Conservation (phyloP, 1,140 invertebrate species). For the Caenorhabditis brenneri region DNA sequence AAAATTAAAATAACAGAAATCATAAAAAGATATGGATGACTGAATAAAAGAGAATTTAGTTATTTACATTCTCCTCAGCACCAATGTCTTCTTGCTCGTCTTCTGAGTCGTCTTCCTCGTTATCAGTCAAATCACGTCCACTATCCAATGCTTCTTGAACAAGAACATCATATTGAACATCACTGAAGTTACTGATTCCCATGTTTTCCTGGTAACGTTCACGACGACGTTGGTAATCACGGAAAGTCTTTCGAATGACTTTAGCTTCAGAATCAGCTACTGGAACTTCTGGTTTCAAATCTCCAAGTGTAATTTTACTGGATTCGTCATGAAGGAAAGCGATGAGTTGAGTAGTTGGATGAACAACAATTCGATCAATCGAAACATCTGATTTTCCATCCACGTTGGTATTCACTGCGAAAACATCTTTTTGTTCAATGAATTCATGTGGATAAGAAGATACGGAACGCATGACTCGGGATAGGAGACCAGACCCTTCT, state of each 20-base stretch:
- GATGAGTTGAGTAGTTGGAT: slow-evolving; percentile 1
- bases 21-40: not conserved
- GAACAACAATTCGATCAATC: not conserved
- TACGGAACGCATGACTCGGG: not conserved
- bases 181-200: not conserved
- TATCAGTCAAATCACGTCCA: not conserved
- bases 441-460: not conserved
- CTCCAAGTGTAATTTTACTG: slow-evolving; percentile 8
- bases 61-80: not conserved
- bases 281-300: not conserved
- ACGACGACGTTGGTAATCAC: not conserved
- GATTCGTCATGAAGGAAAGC: slow-evolving; percentile 5
- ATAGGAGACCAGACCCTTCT: not conserved
- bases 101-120: not conserved
- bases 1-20: not conserved
- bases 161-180: slow-evolving; percentile 30
- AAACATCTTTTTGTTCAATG: not conserved
- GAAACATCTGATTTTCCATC: slow-evolving; percentile 1
- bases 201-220: not conserved
- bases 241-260: not conserved
- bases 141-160: slow-evolving; percentile 11
- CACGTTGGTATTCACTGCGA: not conserved
- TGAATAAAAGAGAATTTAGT: not conserved
- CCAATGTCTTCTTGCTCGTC: not conserved
- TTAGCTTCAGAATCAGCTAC: not conserved